Conservation (phyloP, 2,888 invertebrate genomes). For the Timandra comae region DNA sequence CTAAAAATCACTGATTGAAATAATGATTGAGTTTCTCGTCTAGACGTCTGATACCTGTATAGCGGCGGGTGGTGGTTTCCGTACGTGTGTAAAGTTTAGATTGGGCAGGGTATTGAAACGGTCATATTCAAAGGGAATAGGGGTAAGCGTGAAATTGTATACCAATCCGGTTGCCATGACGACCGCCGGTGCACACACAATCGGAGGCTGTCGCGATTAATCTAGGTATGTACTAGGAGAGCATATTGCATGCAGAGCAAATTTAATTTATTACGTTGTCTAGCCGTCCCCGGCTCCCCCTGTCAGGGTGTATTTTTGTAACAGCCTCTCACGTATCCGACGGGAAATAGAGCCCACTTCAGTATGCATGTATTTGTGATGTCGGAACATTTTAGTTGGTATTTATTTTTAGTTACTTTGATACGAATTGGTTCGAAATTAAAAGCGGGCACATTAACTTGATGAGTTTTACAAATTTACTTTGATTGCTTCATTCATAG, state of each 20-base stretch:
- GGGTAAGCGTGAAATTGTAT: slow-evolving; percentile 21
- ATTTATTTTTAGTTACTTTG: no score
- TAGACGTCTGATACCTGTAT: no score
- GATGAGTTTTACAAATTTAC: no score
- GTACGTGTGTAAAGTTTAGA: no score
- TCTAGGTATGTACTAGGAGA: slow-evolving; percentile 22
- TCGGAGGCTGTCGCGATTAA: slow-evolving; percentile 10
- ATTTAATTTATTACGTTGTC: slow-evolving; percentile 21
- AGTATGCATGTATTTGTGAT: background rate
- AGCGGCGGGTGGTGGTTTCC: no score
- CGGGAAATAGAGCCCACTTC: background rate
- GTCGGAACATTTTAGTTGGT: no score
- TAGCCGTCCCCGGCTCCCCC: slow-evolving; percentile 1
- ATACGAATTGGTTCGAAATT: no score
- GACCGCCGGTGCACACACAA: slow-evolving; percentile 29
- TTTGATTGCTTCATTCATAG: no score
- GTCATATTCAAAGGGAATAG: slow-evolving; percentile 2
- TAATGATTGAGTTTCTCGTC: background rate
- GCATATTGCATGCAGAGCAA: slow-evolving; percentile 23
- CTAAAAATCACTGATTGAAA: background rate
- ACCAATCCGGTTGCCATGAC: slow-evolving; percentile 29
- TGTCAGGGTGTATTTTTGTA: slow-evolving; percentile 5
- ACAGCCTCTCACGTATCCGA: background rate
- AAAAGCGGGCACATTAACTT: no score
- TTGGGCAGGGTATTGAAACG: no score